phyloP scores from a whole-genome alignment of 2,113 vertebrate genomes.

The Stomatorhinus ivindoensis region DNA sequence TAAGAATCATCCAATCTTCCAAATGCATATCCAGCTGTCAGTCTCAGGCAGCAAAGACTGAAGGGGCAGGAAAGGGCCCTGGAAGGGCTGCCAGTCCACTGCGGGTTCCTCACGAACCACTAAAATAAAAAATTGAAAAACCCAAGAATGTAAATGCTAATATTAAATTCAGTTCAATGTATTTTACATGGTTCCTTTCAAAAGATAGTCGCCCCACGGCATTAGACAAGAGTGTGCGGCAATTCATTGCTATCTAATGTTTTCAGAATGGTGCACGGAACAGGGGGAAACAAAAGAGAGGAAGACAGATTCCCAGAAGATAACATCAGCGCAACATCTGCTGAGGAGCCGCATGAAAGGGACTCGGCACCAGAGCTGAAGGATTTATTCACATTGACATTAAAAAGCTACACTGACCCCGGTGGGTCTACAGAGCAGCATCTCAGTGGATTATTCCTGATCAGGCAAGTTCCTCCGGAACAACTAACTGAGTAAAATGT shows the following conservation, averaged over 20 bases:
- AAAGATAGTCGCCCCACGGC: not conserved
- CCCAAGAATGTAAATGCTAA: not conserved
- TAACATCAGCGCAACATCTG: not conserved
- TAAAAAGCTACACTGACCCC: not conserved
- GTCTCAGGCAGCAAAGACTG: not conserved
- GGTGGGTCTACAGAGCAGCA: not conserved
- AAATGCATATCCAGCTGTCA: not conserved
- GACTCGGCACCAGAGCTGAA: not conserved
- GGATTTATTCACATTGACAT: not conserved
- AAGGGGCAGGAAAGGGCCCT: not conserved
- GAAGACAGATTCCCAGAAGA: not conserved
- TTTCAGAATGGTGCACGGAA: not conserved
- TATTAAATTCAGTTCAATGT: not conserved
- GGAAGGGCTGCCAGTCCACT: not conserved
- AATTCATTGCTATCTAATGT: not conserved
- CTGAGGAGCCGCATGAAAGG: not conserved
- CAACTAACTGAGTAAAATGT: not conserved
- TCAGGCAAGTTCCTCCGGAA: not conserved
- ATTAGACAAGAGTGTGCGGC: not conserved
- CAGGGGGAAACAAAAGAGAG: not conserved
- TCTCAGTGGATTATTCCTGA: not conserved
- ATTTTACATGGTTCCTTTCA: not conserved
- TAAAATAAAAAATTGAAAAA: not conserved
- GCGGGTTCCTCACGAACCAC: not conserved
- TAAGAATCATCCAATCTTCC: not conserved